phyloP scores from a whole-genome alignment of 2,888 invertebrate genomes.

The Micropterix aruncella region DNA sequence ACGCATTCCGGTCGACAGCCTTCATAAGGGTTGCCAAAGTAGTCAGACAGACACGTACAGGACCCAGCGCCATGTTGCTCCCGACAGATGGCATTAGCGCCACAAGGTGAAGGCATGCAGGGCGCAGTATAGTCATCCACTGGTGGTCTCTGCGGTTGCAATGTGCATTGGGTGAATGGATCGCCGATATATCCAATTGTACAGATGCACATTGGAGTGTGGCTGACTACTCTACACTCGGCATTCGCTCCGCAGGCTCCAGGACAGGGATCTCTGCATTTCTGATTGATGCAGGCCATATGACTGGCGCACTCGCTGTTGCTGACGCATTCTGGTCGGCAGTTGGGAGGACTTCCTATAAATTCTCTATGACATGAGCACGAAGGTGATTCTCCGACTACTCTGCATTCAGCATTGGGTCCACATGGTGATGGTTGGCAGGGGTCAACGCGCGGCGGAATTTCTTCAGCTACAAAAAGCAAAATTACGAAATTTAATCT shows the following conservation, averaged over 20 bases:
- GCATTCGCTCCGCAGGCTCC: conserved; percentile 60
- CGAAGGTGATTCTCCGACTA: conserved; percentile 45
- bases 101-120: conserved; percentile 59
- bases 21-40: conserved; percentile 65
- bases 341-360: conserved; percentile 55
- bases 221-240: conserved; percentile 58
- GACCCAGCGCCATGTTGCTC: conserved; percentile 52
- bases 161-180: conserved; percentile 41
- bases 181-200: conserved; percentile 45
- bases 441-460: conserved; percentile 23
- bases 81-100: conserved; percentile 56
- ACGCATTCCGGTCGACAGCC: conserved; percentile 65
- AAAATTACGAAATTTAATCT: background rate
- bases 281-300: conserved; percentile 56
- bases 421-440: conserved; percentile 69
- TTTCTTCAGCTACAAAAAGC: background rate
- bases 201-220: conserved; percentile 63
- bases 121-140: conserved; percentile 39
- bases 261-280: conserved; percentile 61
- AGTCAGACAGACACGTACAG: conserved; percentile 53
- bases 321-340: conserved; percentile 58
- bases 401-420: conserved; percentile 49
- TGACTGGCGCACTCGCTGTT: conserved; percentile 59
- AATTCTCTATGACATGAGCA: conserved; percentile 59
- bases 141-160: conserved; percentile 15